phyloP scores from a whole-genome alignment of 2,113 vertebrate genomes.

The Apaloderma vittatum region DNA sequence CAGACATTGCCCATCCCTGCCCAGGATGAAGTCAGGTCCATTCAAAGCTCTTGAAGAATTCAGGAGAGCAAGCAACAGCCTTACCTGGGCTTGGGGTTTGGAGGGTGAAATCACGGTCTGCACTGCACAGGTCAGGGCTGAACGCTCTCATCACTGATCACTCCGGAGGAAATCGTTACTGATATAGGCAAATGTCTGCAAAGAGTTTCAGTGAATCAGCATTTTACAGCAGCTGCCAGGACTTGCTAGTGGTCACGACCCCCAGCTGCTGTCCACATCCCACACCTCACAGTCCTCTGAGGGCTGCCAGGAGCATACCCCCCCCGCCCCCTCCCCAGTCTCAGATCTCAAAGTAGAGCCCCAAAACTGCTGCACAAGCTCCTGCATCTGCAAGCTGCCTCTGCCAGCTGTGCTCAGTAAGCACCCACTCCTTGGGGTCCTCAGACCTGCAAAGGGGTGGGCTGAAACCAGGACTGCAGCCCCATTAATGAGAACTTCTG shows the following conservation, averaged over 20 bases:
- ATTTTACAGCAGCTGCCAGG: background rate
- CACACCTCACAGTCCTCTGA: background rate
- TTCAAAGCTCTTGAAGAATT: background rate
- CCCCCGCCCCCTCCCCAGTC: too few relatives aligned
- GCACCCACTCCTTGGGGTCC: background rate
- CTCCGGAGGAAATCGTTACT: background rate
- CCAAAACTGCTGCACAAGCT: background rate
- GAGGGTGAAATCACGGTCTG: rapidly evolving
- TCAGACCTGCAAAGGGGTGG: background rate
- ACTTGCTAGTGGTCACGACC: rapidly evolving
- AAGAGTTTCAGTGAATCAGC: background rate
- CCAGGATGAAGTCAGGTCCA: background rate
- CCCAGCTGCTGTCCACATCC: background rate
- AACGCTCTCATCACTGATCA: background rate
- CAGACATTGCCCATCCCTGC: background rate
- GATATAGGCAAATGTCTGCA: background rate
- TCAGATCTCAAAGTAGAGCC: background rate
- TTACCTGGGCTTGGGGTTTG: background rate
- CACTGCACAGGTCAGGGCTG: background rate
- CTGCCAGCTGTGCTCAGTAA: rapidly evolving
- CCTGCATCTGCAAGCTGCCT: background rate
- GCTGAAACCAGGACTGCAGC: background rate
- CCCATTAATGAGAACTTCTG: background rate
- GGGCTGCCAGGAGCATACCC: background rate
- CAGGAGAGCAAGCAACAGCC: background rate